A percentile compares a stretch with the other conserved stretches of the same genome.
Conservation (phyloP, 2,888 invertebrate species). For the Diplolepis rosae region DNA sequence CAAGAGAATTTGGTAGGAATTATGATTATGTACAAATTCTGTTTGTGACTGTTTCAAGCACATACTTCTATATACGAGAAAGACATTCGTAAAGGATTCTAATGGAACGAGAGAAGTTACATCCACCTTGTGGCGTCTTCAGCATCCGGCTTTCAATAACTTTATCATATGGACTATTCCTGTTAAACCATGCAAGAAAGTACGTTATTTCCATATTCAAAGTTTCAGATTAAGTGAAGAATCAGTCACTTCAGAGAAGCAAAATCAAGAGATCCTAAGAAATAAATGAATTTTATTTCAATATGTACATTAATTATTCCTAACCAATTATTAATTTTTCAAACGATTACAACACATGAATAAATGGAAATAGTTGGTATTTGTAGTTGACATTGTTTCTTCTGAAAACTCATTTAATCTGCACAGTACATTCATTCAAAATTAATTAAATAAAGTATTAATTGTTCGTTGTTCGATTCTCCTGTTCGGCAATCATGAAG, state of each 20-base stretch:
- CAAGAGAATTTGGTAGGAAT: slow-evolving; percentile 12
- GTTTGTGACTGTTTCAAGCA: neutral
- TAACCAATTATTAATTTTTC: neutral
- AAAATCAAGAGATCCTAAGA: neutral
- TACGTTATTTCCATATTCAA: slow-evolving; percentile 39
- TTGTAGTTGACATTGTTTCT: neutral
- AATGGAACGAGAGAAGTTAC: slow-evolving; percentile 14
- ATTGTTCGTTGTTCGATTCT: neutral
- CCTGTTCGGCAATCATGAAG: neutral
- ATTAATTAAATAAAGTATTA: neutral
- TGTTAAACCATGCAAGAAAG: slow-evolving; percentile 44
- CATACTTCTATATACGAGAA: neutral
- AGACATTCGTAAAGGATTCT: neutral
- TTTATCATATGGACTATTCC: slow-evolving; percentile 51
- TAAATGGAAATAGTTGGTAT: neutral
- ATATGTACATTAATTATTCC: too few relatives aligned
- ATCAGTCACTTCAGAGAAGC: neutral
- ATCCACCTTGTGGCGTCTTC: slow-evolving; percentile 36
- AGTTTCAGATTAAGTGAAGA: neutral
- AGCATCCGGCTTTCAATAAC: slow-evolving; percentile 53
- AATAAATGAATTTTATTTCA: neutral
- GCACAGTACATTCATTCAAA: neutral
- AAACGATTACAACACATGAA: neutral
- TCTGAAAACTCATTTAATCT: neutral
- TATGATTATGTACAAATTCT: neutral